Base-by-base conservation (phyloP, 2,797 vertebrate species). In the Gila robusta region DNA sequence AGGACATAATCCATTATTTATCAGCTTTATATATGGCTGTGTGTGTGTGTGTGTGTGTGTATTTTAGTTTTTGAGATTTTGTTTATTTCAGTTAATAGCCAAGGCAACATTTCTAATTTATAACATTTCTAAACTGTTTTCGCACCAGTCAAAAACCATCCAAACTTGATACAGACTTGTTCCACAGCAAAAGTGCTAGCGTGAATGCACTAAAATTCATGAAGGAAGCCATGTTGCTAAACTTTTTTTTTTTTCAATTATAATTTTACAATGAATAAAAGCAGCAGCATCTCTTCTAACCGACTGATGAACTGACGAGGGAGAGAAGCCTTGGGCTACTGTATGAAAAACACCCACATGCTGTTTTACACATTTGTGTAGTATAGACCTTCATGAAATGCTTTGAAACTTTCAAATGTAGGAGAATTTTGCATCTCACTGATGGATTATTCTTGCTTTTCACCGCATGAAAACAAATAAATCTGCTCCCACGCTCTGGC, bases 401-500 rank as follows among this genome's bases (percentile, higher is more conserved):
- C 83, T 79, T 85, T 35, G 26, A 85, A 79, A 70, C 5, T 35
- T 79, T 44, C 0, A 3, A n/a, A 23, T 56, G 73, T 54, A 6
- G 73, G 32, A 78, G 64, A 62, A 1, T 56, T 71, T 44, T 85
- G 76, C 76, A 70, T 71, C 62, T 35, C 28, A 28, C 23, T n/a
- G 66, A 79, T 85, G 52, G 66, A 85, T 79, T 84, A 70, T 84
- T 84, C 47, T 69, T 71, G 39, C 21, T 72, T 79, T 79, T 54
- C 73, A 70, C 52, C 3, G 0, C 35, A 47, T 35, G 52, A 79
- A 85, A 79, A 79, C 83, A 85, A 79, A 84, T 78, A 79, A 59
- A 85, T 71, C 83, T 78, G 39, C 67, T 62, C 26, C 52, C 28
- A 54, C 76, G 0, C 10, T 70, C 49, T 78, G 74, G 9, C 14